Evolutionary conservation across 1,140 invertebrate genomes (phyloP).

Genomic region (Sycophila sp.): DNA sequence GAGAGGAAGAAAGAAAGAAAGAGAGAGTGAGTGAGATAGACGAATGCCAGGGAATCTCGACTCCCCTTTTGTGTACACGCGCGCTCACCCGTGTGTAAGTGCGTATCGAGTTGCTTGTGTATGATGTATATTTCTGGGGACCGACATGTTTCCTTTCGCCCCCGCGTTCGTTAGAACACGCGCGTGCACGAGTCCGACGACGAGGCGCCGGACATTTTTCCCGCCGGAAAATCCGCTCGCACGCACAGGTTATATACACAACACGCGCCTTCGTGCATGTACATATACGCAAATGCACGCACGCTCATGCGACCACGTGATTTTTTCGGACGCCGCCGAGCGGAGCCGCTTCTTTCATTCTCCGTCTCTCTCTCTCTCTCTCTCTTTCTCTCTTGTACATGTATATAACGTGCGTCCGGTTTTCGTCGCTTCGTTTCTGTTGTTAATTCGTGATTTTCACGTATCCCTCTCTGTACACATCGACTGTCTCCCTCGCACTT

Average conservation of each 20-base stretch:
- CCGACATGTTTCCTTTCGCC: not conserved
- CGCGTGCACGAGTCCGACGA: not conserved
- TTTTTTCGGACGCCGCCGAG: constrained; percentile 31
- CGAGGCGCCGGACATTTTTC: no score
- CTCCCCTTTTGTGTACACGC: constrained; percentile 16
- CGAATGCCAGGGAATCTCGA: no score
- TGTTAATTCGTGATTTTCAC: no score
- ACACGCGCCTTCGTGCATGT: not conserved
- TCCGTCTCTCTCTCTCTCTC: not conserved
- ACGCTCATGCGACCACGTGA: constrained; percentile 36
- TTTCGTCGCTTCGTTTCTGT: no score
- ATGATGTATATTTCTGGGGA: not conserved
- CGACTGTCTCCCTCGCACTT: no score
- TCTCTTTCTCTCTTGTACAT: not conserved
- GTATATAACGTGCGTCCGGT: no score
- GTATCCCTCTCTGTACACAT: no score
- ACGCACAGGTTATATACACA: not conserved
- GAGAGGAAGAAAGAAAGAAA: not conserved
- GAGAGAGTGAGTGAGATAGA: not conserved
- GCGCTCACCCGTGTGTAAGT: not conserved
- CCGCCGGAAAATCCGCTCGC: not conserved
- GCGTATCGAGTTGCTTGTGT: not conserved
- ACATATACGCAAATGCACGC: not conserved
- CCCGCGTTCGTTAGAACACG: no score
- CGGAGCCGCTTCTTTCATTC: not conserved